Evolutionary conservation across 2,113 vertebrate species (phyloP).

Genomic region (Oryzias javanicus): DNA sequence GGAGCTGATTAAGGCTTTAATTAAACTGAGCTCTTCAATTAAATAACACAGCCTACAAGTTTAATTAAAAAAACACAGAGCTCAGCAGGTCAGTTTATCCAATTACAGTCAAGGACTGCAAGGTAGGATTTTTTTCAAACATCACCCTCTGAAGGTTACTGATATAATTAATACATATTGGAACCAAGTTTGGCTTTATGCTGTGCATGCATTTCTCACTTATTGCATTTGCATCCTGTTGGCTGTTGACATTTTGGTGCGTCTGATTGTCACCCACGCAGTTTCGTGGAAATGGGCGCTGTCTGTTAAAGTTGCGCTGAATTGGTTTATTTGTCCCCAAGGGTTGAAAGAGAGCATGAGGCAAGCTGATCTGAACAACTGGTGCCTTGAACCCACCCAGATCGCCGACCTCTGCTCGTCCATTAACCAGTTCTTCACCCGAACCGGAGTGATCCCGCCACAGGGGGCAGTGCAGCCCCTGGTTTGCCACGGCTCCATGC

Average conservation of each 20-base stretch:
- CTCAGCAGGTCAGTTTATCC: slow-evolving; percentile 73
- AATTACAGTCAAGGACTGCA: slow-evolving; percentile 68
- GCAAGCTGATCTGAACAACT: slow-evolving; percentile 92
- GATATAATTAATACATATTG: slow-evolving; percentile 58
- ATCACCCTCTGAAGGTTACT: slow-evolving; percentile 68
- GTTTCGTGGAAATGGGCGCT: background rate
- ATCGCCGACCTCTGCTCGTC: slow-evolving; percentile 92
- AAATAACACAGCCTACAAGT: slow-evolving; percentile 67
- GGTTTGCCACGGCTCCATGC: slow-evolving; percentile 87
- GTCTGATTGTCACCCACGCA: slow-evolving; percentile 33
- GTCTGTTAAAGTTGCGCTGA: slow-evolving; percentile 2
- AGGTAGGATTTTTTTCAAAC: slow-evolving; percentile 65
- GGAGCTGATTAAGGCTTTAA: slow-evolving; percentile 68
- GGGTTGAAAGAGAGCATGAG: slow-evolving; percentile 93
- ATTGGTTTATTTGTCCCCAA: slow-evolving; percentile 39
- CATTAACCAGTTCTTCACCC: slow-evolving; percentile 91
- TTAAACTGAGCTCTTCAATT: slow-evolving; percentile 73
- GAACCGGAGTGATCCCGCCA: slow-evolving; percentile 89
- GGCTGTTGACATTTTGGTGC: slow-evolving; percentile 21
- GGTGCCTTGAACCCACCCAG: slow-evolving; percentile 90
- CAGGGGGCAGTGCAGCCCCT: slow-evolving; percentile 84
- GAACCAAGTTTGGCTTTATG: slow-evolving; percentile 34
- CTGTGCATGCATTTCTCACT: slow-evolving; percentile 42
- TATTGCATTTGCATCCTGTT: slow-evolving; percentile 26
- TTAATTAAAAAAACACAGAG: slow-evolving; percentile 71